A percentile compares a stretch with the other conserved stretches of the same genome.
These are phyloP conservation scores for Gila orcuttii DNA, from an alignment of 2,113 vertebrate species.

Conservation along the genomic window DNA sequence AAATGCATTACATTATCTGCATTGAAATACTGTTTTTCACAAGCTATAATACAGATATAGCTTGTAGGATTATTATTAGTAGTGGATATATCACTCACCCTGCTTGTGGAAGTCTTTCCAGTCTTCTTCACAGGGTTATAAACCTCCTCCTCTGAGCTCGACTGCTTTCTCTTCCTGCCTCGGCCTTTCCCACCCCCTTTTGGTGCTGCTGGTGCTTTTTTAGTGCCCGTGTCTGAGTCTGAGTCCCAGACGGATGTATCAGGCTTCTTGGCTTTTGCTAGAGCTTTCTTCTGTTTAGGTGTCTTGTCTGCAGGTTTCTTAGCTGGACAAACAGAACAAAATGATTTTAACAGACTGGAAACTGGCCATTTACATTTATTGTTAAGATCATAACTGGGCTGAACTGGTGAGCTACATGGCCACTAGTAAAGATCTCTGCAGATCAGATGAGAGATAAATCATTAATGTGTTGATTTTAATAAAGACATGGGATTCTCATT, in stretches of 20 bases:
- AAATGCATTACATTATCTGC: background rate
- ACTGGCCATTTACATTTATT: background rate
- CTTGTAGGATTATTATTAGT: background rate
- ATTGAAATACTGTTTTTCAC: background rate
- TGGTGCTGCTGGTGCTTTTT: slow-evolving; percentile 78
- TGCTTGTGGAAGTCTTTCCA: slow-evolving; percentile 73
- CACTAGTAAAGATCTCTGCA: background rate
- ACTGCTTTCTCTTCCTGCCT: slow-evolving; percentile 93
- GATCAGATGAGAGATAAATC: too few relatives aligned
- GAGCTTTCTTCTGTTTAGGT: slow-evolving; percentile 85
- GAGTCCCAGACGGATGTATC: slow-evolving; percentile 91
- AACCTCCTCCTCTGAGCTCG: slow-evolving; percentile 91
- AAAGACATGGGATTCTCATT: too few relatives aligned
- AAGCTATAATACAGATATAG: background rate
- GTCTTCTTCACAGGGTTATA: slow-evolving; percentile 89
- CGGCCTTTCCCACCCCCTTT: slow-evolving; percentile 93
- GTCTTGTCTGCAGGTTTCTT: slow-evolving; percentile 80
- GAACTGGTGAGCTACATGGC: background rate
- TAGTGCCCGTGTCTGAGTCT: slow-evolving; percentile 90
- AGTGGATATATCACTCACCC: slow-evolving; percentile 67
- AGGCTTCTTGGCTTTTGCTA: slow-evolving; percentile 88
- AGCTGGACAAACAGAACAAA: slow-evolving; percentile 62
- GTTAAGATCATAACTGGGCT: background rate
- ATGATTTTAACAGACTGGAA: background rate
- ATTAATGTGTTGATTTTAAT: too few relatives aligned